Base-by-base conservation (phyloP, 2,797 vertebrate genomes). In the Coccyzus lansbergi region DNA sequence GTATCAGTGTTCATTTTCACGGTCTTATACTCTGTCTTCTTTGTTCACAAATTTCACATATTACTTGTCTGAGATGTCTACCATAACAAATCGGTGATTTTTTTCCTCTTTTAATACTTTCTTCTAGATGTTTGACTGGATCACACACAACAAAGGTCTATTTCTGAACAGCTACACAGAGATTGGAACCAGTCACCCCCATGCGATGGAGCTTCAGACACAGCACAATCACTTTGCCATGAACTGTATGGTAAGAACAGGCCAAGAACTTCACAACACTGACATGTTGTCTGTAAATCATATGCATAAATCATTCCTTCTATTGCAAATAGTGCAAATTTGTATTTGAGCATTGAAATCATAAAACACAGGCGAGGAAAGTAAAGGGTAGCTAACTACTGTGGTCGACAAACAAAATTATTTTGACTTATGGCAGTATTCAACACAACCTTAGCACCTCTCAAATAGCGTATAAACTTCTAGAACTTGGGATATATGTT, bases 191-290 rank as follows among this genome's bases (percentile, higher is more conserved):
- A 99, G 99, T 98, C 99, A 99, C 87, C 98, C 99, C 40, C 99
- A 99, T 0, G 99, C 99, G 1, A 98, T 99, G 97, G 99, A 99
- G 96, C 99, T 99, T 93, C 99, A 99, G 97, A 99, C 99, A 62
- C 99, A 99, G 97, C 99, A 99, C 98, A 99, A 99, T 98, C 99
- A 99, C 98, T 99, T 99, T 42, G 99, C 99, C 24, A 99, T 99
- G 99, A 99, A 99, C 97, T 99, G 99, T 97, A 99, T 99, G 99
- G 99, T 99, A 98, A 99, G 99, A 95, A 10, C 28, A 44, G 15
- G 3, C 28, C n/a, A 65, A n/a, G n/a, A 51, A 7, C 14, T 71
- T 58, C 58, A n/a, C 31, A 29, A 16, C 33, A 8, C 51, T 64
- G 38, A 34, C 3, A 7, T 2, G 0, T 48, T 48, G 28, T 9